Evolutionary conservation across 2,888 invertebrate species (phyloP).

Genomic region (Lottia scabra): DNA sequence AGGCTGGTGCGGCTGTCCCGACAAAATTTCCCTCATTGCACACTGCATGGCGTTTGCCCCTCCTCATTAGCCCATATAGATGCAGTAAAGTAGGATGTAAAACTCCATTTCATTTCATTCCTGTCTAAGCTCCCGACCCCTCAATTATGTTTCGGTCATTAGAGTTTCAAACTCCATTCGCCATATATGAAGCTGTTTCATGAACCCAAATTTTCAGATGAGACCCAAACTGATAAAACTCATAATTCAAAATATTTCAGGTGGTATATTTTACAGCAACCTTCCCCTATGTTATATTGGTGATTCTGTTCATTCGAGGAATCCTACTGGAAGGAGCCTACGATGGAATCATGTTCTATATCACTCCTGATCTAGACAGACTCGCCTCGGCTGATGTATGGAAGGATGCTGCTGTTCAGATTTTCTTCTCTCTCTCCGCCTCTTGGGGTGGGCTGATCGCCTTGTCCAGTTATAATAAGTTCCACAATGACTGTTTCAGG

Average conservation of each 20-base stretch:
- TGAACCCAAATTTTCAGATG: too few relatives aligned
- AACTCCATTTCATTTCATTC: too few relatives aligned
- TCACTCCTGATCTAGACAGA: conserved; percentile 54
- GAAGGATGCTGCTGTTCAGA: conserved; percentile 68
- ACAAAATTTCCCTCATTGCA: too few relatives aligned
- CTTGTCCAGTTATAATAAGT: conserved; percentile 68
- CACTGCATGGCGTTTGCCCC: too few relatives aligned
- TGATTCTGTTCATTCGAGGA: conserved; percentile 61
- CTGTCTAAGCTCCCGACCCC: too few relatives aligned
- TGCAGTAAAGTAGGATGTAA: too few relatives aligned
- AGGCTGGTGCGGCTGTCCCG: too few relatives aligned
- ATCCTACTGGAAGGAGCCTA: conserved; percentile 51
- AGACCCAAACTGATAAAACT: too few relatives aligned
- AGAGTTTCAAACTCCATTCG: too few relatives aligned
- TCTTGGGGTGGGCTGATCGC: conserved; percentile 70
- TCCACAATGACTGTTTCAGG: conserved; percentile 66
- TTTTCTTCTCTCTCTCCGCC: conserved; percentile 66
- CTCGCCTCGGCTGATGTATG: conserved; percentile 60
- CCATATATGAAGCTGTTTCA: too few relatives aligned
- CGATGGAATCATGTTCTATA: conserved; percentile 64
- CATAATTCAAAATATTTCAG: conserved; percentile 28
- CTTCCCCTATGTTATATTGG: conserved; percentile 61
- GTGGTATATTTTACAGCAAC: conserved; percentile 66
- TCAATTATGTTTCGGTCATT: too few relatives aligned
- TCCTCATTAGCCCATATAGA: too few relatives aligned